Evolutionary conservation across 2,888 invertebrate species (phyloP).

Genomic region (Brenthis daphne): DNA sequence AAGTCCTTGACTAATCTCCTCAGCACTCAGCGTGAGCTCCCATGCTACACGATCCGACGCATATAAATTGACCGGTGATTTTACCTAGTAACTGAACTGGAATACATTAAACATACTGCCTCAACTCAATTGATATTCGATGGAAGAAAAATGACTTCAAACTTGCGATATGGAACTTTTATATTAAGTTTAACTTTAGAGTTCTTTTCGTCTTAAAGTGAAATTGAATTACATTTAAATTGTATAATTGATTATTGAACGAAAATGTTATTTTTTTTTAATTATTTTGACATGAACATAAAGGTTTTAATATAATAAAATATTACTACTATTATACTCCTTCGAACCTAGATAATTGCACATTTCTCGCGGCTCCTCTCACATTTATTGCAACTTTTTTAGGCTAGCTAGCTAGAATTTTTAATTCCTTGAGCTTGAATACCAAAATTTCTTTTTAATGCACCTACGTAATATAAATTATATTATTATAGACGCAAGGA

Average conservation of each 20-base stretch:
- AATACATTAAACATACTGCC: background rate
- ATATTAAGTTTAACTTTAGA: background rate
- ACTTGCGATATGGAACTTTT: background rate
- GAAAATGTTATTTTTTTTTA: too few relatives aligned
- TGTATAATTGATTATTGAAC: background rate
- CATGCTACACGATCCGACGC: background rate
- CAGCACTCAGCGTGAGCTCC: constrained; percentile 1
- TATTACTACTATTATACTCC: too few relatives aligned
- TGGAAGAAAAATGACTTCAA: constrained; percentile 13
- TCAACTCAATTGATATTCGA: constrained; percentile 7
- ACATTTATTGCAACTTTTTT: too few relatives aligned
- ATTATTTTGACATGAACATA: too few relatives aligned
- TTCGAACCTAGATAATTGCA: too few relatives aligned
- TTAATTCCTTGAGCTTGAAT: too few relatives aligned
- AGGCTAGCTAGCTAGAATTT: too few relatives aligned
- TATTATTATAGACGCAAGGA: too few relatives aligned
- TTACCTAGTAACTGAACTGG: constrained; percentile 1
- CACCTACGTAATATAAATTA: too few relatives aligned
- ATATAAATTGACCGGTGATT: constrained; percentile 4
- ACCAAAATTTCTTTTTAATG: too few relatives aligned
- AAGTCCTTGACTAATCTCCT: constrained; percentile 6
- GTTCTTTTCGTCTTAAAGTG: background rate
- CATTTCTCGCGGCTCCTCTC: too few relatives aligned
- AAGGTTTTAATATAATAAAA: too few relatives aligned
- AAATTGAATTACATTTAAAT: background rate